Evolutionary conservation across 2,797 vertebrate species (phyloP).

Genomic region (Pseudopleuronectes americanus): DNA sequence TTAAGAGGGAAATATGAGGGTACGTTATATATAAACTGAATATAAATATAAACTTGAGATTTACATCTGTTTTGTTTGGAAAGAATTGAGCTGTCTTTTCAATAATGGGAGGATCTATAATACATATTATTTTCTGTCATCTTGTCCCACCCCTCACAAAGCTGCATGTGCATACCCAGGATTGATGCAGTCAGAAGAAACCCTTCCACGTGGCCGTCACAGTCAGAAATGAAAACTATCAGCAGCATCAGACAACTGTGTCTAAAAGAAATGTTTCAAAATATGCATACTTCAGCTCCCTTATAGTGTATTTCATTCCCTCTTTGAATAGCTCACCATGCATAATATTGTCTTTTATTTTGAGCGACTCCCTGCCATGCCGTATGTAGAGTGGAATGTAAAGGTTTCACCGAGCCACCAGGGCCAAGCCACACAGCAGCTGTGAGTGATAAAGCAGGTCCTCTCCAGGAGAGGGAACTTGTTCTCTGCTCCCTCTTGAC

Average conservation of each 20-base stretch:
- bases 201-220: constrained; percentile 27
- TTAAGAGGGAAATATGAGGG: neutral
- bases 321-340: constrained; percentile 73
- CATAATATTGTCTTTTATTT: constrained; percentile 84
- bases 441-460: constrained; percentile 75
- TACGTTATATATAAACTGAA: constrained; percentile 3
- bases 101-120: constrained; percentile 22
- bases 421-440: constrained; percentile 59
- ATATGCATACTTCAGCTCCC: constrained; percentile 58
- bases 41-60: too few species aligned
- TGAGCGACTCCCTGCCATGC: constrained; percentile 66
- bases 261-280: constrained; percentile 64
- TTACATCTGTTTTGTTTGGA: constrained; percentile 3
- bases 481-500: constrained; percentile 50
- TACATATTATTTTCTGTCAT: constrained; percentile 21
- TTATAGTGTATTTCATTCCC: constrained; percentile 63
- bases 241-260: constrained; percentile 54
- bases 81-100: constrained; percentile 17
- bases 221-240: constrained; percentile 43
- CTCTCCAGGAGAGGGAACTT: constrained; percentile 39
- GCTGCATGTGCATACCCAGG: neutral
- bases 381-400: constrained; percentile 53
- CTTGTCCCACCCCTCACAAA: neutral
- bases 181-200: constrained; percentile 32
- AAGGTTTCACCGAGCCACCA: constrained; percentile 64